phyloP scores from a whole-genome alignment of 1,140 invertebrate genomes.

The Heliconius congener region DNA sequence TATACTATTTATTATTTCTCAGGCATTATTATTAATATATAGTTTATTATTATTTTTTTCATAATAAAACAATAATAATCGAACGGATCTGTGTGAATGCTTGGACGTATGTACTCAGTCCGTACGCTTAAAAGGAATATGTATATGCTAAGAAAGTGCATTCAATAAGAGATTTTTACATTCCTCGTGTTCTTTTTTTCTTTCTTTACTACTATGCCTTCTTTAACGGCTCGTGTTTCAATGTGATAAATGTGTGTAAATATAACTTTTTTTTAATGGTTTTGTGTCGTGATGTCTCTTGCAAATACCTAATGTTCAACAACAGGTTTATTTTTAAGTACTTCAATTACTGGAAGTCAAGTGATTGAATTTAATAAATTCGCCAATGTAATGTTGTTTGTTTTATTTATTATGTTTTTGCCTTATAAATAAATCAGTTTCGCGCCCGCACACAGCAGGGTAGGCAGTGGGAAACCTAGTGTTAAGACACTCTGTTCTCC shows the following conservation, averaged over 20 bases:
- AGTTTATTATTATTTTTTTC: too few relatives aligned
- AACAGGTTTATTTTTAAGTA: conserved; percentile 74
- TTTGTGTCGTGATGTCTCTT: conserved; percentile 61
- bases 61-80: not conserved
- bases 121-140: not conserved
- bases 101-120: not conserved
- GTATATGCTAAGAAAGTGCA: not conserved
- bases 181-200: conserved; percentile 29
- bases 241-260: conserved; percentile 67
- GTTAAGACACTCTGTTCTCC: too few relatives aligned
- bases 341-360: conserved; percentile 76
- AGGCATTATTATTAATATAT: too few relatives aligned
- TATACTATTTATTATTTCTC: too few relatives aligned
- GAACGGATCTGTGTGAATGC: not conserved
- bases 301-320: conserved; percentile 60
- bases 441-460: too few relatives aligned
- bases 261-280: conserved; percentile 52
- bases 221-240: conserved; percentile 40
- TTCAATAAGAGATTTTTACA: conserved; percentile 28
- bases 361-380: conserved; percentile 81
- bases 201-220: not conserved
- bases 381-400: conserved; percentile 64
- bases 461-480: too few relatives aligned
- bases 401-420: conserved; percentile 43
- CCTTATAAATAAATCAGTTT: too few relatives aligned